Percentiles rank a stretch among this genome's conserved stretches.
Evolutionary conservation across 2,113 vertebrate species (phyloP).

Genomic region (Entosphenus tridentatus): DNA sequence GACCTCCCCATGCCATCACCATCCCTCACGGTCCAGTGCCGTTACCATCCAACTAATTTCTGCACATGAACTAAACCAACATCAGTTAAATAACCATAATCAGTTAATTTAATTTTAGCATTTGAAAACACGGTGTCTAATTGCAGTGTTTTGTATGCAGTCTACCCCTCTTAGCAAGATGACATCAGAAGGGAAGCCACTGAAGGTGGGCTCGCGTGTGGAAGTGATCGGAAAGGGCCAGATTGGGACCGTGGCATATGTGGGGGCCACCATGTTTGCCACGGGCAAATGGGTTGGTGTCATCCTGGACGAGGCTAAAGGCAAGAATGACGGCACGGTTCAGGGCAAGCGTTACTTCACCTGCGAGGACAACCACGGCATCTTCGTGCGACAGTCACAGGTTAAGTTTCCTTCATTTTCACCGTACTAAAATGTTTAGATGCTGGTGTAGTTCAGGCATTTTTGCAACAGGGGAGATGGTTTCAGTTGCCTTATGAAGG

Average conservation of each 20-base stretch:
- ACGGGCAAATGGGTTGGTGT: constrained; percentile 92
- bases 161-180: constrained; percentile 39
- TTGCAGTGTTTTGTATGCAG: constrained; percentile 21
- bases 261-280: constrained; percentile 74
- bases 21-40: too few species aligned
- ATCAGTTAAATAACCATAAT: too few species aligned
- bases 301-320: constrained; percentile 74
- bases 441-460: too few species aligned
- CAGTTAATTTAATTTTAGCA: too few species aligned
- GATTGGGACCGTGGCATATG: constrained; percentile 68
- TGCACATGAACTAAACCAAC: too few species aligned
- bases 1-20: too few species aligned
- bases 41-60: too few species aligned
- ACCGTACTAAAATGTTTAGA: too few species aligned
- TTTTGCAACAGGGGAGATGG: too few species aligned
- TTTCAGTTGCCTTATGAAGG: too few species aligned
- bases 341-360: constrained; percentile 84
- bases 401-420: constrained; percentile 16
- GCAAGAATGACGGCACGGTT: constrained; percentile 86
- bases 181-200: constrained; percentile 25
- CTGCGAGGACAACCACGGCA: constrained; percentile 68
- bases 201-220: constrained; percentile 63
- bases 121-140: too few species aligned
- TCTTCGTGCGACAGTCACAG: constrained; percentile 93
- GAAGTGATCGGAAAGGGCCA: constrained; percentile 91